Conservation (phyloP, 2,797 vertebrate genomes). For the Xiphophorus birchmanni region DNA sequence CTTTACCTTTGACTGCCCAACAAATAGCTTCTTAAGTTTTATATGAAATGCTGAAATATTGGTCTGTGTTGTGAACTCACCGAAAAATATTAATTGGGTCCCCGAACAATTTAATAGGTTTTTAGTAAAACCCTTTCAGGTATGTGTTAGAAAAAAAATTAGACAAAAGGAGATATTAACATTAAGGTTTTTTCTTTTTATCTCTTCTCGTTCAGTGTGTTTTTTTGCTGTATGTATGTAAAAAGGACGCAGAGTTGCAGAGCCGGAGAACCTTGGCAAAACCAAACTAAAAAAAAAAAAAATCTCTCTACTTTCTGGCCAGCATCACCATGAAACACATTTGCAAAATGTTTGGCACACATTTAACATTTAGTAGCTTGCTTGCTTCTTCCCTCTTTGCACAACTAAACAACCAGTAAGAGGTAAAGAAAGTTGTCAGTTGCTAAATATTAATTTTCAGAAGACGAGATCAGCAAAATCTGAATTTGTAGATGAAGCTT, state of each 20-base stretch:
- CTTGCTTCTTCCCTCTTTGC: neutral
- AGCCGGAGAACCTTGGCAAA: neutral
- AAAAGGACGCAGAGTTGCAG: neutral
- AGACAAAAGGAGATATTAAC: neutral
- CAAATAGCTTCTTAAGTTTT: neutral
- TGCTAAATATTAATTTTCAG: neutral
- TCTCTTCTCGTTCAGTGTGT: neutral
- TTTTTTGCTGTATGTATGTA: neutral
- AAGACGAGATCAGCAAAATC: neutral
- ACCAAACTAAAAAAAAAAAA: neutral
- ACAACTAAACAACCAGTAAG: neutral
- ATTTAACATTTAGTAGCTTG: neutral
- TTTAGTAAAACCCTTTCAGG: neutral
- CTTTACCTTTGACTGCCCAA: neutral
- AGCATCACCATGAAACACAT: conserved; percentile 1
- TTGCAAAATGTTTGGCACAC: conserved; percentile 1
- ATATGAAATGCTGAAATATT: neutral
- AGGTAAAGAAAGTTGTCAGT: neutral
- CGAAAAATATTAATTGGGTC: neutral
- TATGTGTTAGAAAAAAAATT: neutral
- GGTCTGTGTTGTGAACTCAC: neutral
- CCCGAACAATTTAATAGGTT: neutral
- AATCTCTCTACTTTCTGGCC: neutral
- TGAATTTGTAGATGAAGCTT: neutral
- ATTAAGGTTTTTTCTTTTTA: neutral